These are phyloP conservation scores for Phymatocera aterrima DNA, from an alignment of 2,888 invertebrate species.

Conservation along the genomic window DNA sequence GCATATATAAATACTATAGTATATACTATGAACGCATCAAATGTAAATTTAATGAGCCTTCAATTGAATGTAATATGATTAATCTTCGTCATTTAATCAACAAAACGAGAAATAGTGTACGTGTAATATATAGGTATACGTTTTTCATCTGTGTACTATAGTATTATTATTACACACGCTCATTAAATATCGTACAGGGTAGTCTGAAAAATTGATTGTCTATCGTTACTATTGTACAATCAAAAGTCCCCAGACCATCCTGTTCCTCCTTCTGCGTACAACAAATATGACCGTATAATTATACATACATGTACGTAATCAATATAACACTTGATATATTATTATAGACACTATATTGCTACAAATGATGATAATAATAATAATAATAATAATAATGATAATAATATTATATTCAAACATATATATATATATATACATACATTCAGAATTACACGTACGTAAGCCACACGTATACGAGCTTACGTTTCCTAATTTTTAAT, in stretches of 20 bases:
- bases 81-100: conserved; percentile 33
- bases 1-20: no score
- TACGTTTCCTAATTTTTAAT: conserved; percentile 26
- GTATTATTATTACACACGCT: neutral
- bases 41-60: conserved; percentile 1
- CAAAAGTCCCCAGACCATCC: conserved; percentile 42
- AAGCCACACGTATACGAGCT: conserved; percentile 27
- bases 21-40: no score
- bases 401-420: no score
- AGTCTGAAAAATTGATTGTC: conserved; percentile 39
- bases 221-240: neutral
- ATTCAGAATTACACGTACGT: conserved; percentile 20
- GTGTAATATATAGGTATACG: conserved; percentile 32
- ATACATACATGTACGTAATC: no score
- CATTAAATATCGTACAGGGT: conserved; percentile 28
- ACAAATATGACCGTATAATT: neutral
- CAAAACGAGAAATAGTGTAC: conserved; percentile 22
- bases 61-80: no score
- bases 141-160: neutral
- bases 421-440: conserved; percentile 41
- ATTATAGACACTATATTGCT: conserved; percentile 37
- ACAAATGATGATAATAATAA: conserved; percentile 18
- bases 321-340: conserved; percentile 29
- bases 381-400: conserved; percentile 17
- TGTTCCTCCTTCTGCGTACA: neutral